Base-by-base conservation (phyloP, 2,797 vertebrate genomes). In the Cynodonichthys magdalenae region DNA sequence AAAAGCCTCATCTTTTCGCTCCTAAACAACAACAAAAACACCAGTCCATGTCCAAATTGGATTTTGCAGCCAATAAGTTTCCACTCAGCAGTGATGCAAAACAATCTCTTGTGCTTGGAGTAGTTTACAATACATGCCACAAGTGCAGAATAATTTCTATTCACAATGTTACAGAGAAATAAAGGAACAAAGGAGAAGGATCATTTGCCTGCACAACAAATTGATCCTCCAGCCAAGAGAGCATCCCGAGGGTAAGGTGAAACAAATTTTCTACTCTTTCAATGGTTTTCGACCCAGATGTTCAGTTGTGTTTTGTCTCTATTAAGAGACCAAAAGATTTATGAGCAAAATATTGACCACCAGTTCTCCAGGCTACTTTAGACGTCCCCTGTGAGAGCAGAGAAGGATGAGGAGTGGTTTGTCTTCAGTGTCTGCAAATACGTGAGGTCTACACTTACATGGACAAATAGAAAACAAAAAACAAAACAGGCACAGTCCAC, bases 291-390 rank as follows among this genome's bases (percentile, higher is more conserved):
- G 6, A 73, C 71, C 75, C 55, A 75, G 66, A 74, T 71, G 61
- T 75, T 46, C 57, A 62, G 74, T 59, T 67, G 75, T 6, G 14
- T 53, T 87, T 84, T 70, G 70, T 86, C 79, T 87, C 64, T 81
- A 72, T 86, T 84, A 81, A 62, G 63, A 76, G 24, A 63, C 19
- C 53, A 2, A 72, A 67, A 77, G 75, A 86, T 85, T 85, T 75
- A 77, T 79, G 77, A 71, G 45, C 48, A 59, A 64, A 79, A 85
- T 69, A 79, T 77, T 72, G 64, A 76, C 65, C 70, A 80, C 45
- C 12, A 39, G 34, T 61, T 60, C 62, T 72, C 24, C 69, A 52
- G 59, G 55, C 64, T 50, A 50, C 67, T 86, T 71, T 67, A 51
- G 52, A 50, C 54, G 36, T 74, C 61, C 74, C 77, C 74, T 65